A percentile compares a stretch with the other conserved stretches of the same genome.
Conservation (phyloP, 2,888 invertebrate genomes). For the Drosophila longiperda region DNA sequence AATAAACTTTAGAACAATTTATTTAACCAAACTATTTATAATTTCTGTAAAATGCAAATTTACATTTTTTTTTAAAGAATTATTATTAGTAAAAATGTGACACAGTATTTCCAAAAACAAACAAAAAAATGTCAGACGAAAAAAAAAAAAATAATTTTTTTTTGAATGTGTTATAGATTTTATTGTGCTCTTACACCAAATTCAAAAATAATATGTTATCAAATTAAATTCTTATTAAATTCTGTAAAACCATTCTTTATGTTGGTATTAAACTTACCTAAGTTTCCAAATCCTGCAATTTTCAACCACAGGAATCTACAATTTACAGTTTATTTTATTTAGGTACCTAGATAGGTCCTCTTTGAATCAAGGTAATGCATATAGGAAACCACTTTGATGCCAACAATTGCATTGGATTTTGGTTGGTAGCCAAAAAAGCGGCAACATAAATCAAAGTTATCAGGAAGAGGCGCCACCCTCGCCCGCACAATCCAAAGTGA, state of each 20-base stretch:
- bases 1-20: neutral
- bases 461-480: slow-evolving; percentile 12
- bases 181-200: no score
- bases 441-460: slow-evolving; percentile 65
- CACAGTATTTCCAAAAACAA: neutral
- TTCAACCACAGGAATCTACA: neutral
- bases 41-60: neutral
- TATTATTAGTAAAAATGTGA: neutral
- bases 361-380: slow-evolving; percentile 6
- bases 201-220: no score
- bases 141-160: no score
- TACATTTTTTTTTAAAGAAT: neutral
- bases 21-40: neutral
- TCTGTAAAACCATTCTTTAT: neutral
- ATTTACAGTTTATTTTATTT: slow-evolving; percentile 6
- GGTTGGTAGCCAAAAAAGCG: slow-evolving; percentile 24
- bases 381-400: slow-evolving; percentile 12
- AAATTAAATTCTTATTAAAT: neutral
- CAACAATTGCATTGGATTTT: slow-evolving; percentile 39
- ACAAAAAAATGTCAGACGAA: no score
- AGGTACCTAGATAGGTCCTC: neutral
- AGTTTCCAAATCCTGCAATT: neutral
- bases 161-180: no score
- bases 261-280: neutral
- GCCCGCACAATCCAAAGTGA: neutral